phyloP scores from a whole-genome alignment of 2,797 vertebrate genomes.

The Acipenser oxyrinchus region DNA sequence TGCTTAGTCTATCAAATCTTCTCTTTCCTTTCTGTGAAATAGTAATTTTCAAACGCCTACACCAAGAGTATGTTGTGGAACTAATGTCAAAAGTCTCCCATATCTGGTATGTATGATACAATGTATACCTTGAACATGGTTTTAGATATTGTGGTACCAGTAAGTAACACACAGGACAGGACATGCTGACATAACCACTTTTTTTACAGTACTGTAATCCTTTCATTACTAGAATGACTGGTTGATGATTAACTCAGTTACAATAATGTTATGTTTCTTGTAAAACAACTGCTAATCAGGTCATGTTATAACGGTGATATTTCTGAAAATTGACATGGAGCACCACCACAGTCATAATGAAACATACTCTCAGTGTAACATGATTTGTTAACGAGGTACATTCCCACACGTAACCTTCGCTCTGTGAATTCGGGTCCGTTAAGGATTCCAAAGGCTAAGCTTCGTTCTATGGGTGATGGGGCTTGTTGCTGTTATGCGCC shows the following conservation, averaged over 20 bases:
- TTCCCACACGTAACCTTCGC: too few species aligned
- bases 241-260: neutral
- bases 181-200: neutral
- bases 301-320: neutral
- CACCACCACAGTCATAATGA: constrained; percentile 3
- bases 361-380: neutral
- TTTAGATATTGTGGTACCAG: neutral
- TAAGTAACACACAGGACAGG: neutral
- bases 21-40: too few species aligned
- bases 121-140: constrained; percentile 10
- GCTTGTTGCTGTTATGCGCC: too few species aligned
- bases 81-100: neutral
- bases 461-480: too few species aligned
- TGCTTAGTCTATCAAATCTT: too few species aligned
- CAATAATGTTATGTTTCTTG: neutral
- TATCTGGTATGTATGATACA: neutral
- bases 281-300: neutral
- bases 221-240: neutral
- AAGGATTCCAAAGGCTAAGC: too few species aligned
- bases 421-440: too few species aligned
- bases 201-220: neutral
- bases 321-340: neutral
- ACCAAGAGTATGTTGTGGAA: too few species aligned
- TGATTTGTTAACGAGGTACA: neutral
- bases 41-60: too few species aligned